A percentile compares a stretch with the other conserved stretches of the same genome.
These are phyloP conservation scores for Halictus rubicundus DNA, from an alignment of 1,140 invertebrate genomes.

Conservation along the genomic window DNA sequence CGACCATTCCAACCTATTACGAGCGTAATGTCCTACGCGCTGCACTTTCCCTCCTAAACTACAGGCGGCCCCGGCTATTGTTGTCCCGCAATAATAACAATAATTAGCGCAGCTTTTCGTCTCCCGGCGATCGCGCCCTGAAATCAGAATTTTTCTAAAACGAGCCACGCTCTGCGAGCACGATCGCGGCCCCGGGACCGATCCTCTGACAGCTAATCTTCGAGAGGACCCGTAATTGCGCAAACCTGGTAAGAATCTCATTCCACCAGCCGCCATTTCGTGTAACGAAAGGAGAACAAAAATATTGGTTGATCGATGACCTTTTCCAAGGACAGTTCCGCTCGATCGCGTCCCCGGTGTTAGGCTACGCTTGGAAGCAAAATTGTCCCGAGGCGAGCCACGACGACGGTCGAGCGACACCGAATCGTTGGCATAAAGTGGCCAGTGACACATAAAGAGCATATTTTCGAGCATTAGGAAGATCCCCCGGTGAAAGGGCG, in stretches of 20 bases:
- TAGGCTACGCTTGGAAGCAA: too few species aligned
- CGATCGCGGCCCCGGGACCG: too few species aligned
- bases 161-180: background rate
- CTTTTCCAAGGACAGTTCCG: too few species aligned
- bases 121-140: background rate
- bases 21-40: conserved; percentile 56
- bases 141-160: background rate
- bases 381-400: too few species aligned
- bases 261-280: too few species aligned
- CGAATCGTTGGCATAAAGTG: conserved; percentile 71
- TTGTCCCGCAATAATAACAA: conserved; percentile 20
- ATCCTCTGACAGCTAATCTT: too few species aligned
- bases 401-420: conserved; percentile 46
- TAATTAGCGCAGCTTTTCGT: conserved; percentile 30
- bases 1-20: conserved; percentile 75
- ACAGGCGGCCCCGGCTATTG: background rate
- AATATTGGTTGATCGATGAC: too few species aligned
- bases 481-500: conserved; percentile 30
- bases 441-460: conserved; percentile 80
- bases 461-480: conserved; percentile 77
- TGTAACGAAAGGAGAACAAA: too few species aligned
- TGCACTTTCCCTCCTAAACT: conserved; percentile 16
- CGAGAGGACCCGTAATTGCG: too few species aligned
- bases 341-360: too few species aligned
- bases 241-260: too few species aligned